These are phyloP conservation scores for Drosophila nigritarsus DNA, from an alignment of 2,888 invertebrate genomes.

Conservation along the genomic window DNA sequence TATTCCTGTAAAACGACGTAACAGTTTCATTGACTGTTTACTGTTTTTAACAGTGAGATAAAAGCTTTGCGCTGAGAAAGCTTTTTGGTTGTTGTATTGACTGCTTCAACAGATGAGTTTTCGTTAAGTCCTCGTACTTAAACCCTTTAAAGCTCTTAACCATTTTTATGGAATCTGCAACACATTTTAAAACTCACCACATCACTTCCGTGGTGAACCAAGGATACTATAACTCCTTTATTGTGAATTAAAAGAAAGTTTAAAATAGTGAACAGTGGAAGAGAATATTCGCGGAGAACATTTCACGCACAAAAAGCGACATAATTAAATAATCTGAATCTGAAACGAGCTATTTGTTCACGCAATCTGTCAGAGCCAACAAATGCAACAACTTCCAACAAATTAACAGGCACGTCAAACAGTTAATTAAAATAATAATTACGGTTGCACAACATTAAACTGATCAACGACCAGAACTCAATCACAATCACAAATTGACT, in stretches of 20 bases:
- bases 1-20: neutral
- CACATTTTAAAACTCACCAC: neutral
- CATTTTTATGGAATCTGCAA: neutral
- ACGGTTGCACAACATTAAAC: slow-evolving; percentile 43
- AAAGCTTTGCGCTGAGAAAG: slow-evolving; percentile 2
- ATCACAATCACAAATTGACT: slow-evolving; percentile 48
- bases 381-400: neutral
- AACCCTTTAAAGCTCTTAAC: neutral
- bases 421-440: slow-evolving; percentile 48
- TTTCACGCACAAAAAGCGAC: neutral
- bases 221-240: neutral
- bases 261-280: neutral
- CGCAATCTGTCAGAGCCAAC: neutral
- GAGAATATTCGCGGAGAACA: neutral
- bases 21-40: neutral
- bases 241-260: neutral
- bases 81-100: slow-evolving; percentile 12
- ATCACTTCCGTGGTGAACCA: neutral
- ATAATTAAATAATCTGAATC: neutral
- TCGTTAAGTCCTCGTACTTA: neutral
- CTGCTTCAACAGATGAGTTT: neutral
- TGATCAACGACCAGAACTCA: slow-evolving; percentile 38
- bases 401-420: slow-evolving; percentile 18
- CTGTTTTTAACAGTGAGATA: neutral
- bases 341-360: neutral